Base-by-base conservation (phyloP, 2,113 vertebrate genomes). In the Saguinus midas region DNA sequence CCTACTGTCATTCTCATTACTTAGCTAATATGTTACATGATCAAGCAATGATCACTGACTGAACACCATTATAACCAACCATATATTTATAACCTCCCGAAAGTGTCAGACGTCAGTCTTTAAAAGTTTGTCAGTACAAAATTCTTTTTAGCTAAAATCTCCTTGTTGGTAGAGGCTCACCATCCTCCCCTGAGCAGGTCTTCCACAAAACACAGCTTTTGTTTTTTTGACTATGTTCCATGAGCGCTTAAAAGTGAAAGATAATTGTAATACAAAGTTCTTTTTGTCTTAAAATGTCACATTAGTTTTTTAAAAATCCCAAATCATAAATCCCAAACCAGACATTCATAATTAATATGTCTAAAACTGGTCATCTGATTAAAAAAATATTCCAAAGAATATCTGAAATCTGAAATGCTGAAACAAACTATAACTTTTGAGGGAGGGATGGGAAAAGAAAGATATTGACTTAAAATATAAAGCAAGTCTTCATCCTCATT, bases 31-130 rank as follows among this genome's bases (percentile, higher is more conserved):
- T 43, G 52, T 43, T 58, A 58, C 23, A 78, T 78, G 79, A 23
- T 40, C 58, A 57, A 78, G 45, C 43, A 76, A 25, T 18, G 17
- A 88, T 50, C 32, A 57, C 23, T 82, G 79, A 78, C 1, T 55
- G 11, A 57, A 80, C 23, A 89, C 21, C 55, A 80, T 20, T 91
- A 78, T 32, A 66, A n/a, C 14, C 14, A 94, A 81, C 23, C 55
- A 84, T 11, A 61, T 1, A 89, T 86, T 40, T 55, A 43, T 52
- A 94, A 87, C 5, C 27, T 93, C 72, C 68, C 21, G 4, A 79
- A 96, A 96, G 25, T 95, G 55, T 92, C 66, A 58, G 6, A 81
- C 20, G 55, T 52, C 35, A 43, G 52, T 32, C 32, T 91, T 91
- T 70, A 61, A 89, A 68, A 75, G 6, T 20, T 25, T 75, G 58